Conservation (phyloP, 2,888 invertebrate species). For the Lomographa bimaculata region DNA sequence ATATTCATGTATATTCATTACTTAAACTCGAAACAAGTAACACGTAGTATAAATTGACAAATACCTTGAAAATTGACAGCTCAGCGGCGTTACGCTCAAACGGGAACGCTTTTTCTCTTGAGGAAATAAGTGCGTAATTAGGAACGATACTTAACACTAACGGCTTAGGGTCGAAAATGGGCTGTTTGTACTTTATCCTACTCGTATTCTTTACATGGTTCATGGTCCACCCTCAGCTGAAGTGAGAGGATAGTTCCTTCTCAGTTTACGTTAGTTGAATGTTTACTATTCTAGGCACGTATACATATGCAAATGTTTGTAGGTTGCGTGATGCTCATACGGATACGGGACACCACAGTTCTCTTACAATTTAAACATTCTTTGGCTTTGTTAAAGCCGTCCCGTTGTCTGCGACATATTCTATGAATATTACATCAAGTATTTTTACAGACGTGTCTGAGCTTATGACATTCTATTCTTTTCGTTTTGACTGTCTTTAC, state of each 20-base stretch:
- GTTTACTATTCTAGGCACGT: slow-evolving; percentile 58
- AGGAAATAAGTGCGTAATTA: neutral
- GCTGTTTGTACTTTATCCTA: no score
- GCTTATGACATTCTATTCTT: slow-evolving; percentile 9
- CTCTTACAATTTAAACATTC: slow-evolving; percentile 38
- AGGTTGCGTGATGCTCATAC: slow-evolving; percentile 57
- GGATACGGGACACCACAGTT: slow-evolving; percentile 37
- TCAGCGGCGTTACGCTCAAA: slow-evolving; percentile 4
- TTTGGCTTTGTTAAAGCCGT: slow-evolving; percentile 38
- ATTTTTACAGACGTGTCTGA: slow-evolving; percentile 8
- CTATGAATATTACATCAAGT: slow-evolving; percentile 19
- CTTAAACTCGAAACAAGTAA: slow-evolving; percentile 6
- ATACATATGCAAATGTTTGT: slow-evolving; percentile 55
- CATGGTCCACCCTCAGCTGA: slow-evolving; percentile 15
- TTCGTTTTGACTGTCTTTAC: slow-evolving; percentile 3
- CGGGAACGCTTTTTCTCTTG: slow-evolving; percentile 1
- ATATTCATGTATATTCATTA: slow-evolving; percentile 3
- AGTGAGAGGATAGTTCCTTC: slow-evolving; percentile 17
- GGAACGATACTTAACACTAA: neutral
- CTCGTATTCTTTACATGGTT: neutral
- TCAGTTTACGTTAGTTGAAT: slow-evolving; percentile 33
- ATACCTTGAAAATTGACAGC: slow-evolving; percentile 4
- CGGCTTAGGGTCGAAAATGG: neutral
- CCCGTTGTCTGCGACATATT: slow-evolving; percentile 28
- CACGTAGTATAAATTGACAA: slow-evolving; percentile 12